Evolutionary conservation across 2,113 vertebrate genomes (phyloP).

Genomic region (Seriola aureovittata): DNA sequence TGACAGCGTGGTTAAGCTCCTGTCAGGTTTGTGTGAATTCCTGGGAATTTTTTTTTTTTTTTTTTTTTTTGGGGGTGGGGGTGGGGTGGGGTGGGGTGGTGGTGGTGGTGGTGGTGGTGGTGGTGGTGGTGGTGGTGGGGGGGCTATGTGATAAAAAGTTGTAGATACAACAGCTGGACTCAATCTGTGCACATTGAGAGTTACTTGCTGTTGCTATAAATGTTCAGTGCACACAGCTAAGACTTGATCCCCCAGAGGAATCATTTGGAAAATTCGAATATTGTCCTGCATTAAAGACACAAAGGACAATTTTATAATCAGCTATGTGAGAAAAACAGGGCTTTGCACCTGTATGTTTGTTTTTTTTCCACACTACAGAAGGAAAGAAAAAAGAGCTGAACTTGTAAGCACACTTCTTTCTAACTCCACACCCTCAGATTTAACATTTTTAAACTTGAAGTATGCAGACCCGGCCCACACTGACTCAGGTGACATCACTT

Average conservation of each 20-base stretch:
- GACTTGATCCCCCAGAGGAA: background rate
- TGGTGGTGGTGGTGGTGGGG: too few species aligned
- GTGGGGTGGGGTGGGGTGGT: too few species aligned
- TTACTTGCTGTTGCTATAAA: background rate
- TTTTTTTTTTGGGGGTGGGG: too few species aligned
- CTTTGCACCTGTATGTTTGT: background rate
- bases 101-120: too few species aligned
- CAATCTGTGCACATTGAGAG: background rate
- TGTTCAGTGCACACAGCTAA: background rate
- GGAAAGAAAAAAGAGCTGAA: background rate
- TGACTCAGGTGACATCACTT: background rate
- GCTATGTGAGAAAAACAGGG: conserved; percentile 6
- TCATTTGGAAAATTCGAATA: conserved; percentile 4
- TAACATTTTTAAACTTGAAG: too few species aligned
- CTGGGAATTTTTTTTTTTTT: background rate
- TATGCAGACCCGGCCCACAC: background rate
- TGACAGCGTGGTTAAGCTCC: background rate
- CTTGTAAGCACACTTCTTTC: background rate
- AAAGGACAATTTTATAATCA: background rate
- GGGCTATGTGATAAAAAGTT: background rate
- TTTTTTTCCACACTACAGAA: background rate
- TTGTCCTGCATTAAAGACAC: background rate
- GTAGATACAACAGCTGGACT: background rate
- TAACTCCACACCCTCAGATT: background rate
- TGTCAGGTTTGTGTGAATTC: background rate